Base-by-base conservation (phyloP, 64 coral and sea anemone genomes). In the Montipora sp. region DNA sequence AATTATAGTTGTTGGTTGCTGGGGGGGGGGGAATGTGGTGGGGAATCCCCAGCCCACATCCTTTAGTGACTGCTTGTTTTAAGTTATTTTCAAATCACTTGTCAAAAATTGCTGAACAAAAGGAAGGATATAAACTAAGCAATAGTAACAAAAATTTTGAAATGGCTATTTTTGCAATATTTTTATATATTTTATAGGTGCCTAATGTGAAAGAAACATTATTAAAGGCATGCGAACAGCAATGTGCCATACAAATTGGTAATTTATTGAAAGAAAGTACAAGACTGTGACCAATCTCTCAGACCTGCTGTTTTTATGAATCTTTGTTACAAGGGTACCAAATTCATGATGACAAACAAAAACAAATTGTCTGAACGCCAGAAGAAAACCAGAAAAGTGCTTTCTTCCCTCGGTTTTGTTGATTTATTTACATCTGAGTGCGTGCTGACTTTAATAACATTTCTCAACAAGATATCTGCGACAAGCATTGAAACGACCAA, bases 301-400 rank as follows among this genome's bases (percentile, higher is more conserved):
- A 36, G 27, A 36, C 27, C 27, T 36, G 27, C 27, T 36, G 27
- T 36, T 36, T 36, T 36, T 36, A 36, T 36, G 1, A 36, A 36
- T 73, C 16, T 73, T 73, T 73, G 11, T 73, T 18, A 13, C 11
- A 73, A 20, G 69, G 11, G 0, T 20, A 15, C 69, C 69, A 73
- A 73, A 73, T 73, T 73, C 69, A 73, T 73, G 69, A 73, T 73
- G 69, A 73, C 69, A 57, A 59, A 68, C 46, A 89, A 89, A 77
- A 89, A 59, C 4, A 69, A 69, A 69, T 5, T 69, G 66, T 69
- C 66, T 2, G 66, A 12, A 19, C 66, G n/a, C n/a, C 66, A 69
- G n/a, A 69, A 19, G 66, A 69, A 69, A 69, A 69, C 15, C 66
- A 13, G 4, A 19, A 19, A 13, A 19, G n/a, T 69, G 15, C 15